Evolutionary conservation across 2,888 invertebrate genomes (phyloP).

Genomic region (Euzophera pinguis): DNA sequence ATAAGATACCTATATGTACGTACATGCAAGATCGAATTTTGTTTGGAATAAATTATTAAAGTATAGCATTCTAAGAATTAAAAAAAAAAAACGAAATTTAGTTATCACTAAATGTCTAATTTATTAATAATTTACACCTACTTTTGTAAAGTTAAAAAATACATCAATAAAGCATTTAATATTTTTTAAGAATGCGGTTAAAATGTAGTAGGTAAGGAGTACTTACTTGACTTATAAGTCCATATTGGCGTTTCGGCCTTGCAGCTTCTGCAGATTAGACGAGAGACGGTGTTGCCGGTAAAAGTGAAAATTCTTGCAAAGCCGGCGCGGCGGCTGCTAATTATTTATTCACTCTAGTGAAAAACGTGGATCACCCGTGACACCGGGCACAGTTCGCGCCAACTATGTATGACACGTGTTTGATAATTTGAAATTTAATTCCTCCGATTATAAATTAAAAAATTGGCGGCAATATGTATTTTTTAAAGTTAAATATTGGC

Average conservation of each 20-base stretch:
- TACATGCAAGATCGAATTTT: no score
- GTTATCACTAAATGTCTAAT: not conserved
- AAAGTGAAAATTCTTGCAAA: constrained; percentile 70
- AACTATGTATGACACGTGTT: constrained; percentile 71
- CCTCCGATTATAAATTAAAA: constrained; percentile 15
- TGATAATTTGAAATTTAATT: constrained; percentile 45
- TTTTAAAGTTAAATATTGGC: constrained; percentile 25
- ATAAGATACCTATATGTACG: no score
- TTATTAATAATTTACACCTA: no score
- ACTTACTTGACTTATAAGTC: constrained; percentile 50
- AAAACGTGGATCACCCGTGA: constrained; percentile 61
- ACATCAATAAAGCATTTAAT: no score
- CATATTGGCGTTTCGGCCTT: constrained; percentile 43
- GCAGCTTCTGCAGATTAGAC: constrained; percentile 47
- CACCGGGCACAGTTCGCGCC: constrained; percentile 61
- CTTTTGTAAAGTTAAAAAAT: no score
- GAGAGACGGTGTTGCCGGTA: constrained; percentile 49
- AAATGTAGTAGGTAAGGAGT: no score
- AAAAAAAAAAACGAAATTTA: not conserved
- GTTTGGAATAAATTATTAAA: no score
- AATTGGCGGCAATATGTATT: constrained; percentile 16
- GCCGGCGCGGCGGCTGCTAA: constrained; percentile 42
- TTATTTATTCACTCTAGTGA: constrained; percentile 68
- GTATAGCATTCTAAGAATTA: no score
- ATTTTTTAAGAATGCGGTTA: no score